phyloP scores from a whole-genome alignment of 2,113 vertebrate genomes.

The Cyphomyrus discorhynchus region DNA sequence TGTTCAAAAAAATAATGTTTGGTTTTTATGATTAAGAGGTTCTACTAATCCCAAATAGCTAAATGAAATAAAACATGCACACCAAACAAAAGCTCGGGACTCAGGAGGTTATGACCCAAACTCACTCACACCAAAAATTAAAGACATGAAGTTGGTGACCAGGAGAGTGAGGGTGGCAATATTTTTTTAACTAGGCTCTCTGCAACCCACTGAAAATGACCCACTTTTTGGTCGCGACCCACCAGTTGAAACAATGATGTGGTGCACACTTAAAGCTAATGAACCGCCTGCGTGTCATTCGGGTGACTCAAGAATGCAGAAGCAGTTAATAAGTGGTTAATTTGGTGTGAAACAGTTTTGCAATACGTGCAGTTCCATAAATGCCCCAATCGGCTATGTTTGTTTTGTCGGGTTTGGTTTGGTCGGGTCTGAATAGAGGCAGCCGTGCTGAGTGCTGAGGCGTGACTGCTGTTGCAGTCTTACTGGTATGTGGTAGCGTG shows the following conservation, averaged over 20 bases:
- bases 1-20: no score
- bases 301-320: background rate
- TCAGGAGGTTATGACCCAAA: background rate
- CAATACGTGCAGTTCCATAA: background rate
- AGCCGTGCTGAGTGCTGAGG: background rate
- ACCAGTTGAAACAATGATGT: background rate
- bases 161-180: background rate
- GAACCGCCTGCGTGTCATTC: background rate
- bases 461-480: slow-evolving; percentile 10
- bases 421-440: background rate
- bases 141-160: background rate
- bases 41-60: no score
- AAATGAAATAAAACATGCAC: no score
- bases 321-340: background rate
- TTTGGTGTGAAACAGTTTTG: background rate
- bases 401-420: background rate
- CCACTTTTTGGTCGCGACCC: background rate
- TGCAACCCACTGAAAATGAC: background rate
- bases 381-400: background rate
- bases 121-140: background rate
- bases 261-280: background rate
- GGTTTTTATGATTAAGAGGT: no score
- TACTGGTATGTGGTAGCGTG: slow-evolving; percentile 18
- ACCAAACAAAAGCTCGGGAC: no score
- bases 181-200: background rate